Conservation (phyloP, 2,888 invertebrate genomes). For the Harmothoe impar region DNA sequence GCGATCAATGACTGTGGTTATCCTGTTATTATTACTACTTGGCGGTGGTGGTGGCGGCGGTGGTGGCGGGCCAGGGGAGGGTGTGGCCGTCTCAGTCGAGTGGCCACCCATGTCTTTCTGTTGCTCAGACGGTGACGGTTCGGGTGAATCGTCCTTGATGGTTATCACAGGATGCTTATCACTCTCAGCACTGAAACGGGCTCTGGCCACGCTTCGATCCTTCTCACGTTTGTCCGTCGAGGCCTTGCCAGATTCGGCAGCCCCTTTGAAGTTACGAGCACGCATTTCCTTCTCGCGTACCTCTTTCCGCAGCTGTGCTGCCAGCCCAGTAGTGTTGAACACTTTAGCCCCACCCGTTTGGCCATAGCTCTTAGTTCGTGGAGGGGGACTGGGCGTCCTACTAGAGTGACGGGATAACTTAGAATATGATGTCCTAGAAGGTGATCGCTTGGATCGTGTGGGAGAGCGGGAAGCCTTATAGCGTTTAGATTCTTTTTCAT, state of each 20-base stretch:
- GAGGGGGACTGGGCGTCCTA: not conserved
- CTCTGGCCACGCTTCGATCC: not conserved
- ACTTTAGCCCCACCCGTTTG: not conserved
- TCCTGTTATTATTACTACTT: not conserved
- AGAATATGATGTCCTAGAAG: slow-evolving; percentile 28
- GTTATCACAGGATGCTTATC: slow-evolving; percentile 62
- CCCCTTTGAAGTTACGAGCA: not conserved
- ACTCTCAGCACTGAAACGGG: slow-evolving; percentile 52
- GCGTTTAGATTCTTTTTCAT: slow-evolving; percentile 14
- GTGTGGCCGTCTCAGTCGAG: not conserved
- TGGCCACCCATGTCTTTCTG: not conserved
- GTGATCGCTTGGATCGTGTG: slow-evolving; percentile 13
- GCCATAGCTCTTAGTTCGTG: slow-evolving; percentile 30
- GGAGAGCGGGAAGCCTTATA: slow-evolving; percentile 21
- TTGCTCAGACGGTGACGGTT: not conserved
- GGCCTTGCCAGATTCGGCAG: not conserved
- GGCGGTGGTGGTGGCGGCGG: not conserved
- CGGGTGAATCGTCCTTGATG: slow-evolving; percentile 50
- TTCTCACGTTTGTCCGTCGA: not conserved
- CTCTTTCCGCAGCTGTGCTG: slow-evolving; percentile 37
- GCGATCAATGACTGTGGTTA: not conserved
- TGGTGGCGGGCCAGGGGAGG: not conserved
- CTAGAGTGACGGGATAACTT: not conserved
- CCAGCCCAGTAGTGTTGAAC: slow-evolving; percentile 24
- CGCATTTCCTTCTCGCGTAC: slow-evolving; percentile 46